Conservation (phyloP, 2,797 vertebrate species). For the Cryptoblepharus egeriae region DNA sequence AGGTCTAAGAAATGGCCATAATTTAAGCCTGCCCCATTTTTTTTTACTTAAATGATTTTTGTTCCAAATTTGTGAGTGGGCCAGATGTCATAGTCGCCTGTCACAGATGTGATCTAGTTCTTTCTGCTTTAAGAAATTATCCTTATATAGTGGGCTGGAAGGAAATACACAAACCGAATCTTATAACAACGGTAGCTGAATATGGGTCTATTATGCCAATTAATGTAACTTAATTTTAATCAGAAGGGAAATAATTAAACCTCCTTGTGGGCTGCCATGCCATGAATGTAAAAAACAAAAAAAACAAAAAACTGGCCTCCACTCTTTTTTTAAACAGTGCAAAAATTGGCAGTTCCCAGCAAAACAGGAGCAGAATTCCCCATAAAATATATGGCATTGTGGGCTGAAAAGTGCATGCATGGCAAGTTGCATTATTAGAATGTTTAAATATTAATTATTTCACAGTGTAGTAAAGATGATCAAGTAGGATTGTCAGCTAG, state of each 20-base stretch:
- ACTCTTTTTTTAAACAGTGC: conserved; percentile 53
- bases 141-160: conserved; percentile 32
- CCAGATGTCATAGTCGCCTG: conserved; percentile 42
- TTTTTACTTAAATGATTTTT: conserved; percentile 48
- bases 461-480: conserved; percentile 98
- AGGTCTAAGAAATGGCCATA: background rate
- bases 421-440: conserved; percentile 98
- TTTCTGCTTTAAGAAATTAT: conserved; percentile 48
- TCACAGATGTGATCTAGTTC: conserved; percentile 57
- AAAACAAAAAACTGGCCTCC: conserved; percentile 55
- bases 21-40: conserved; percentile 29
- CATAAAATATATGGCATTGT: conserved; percentile 96
- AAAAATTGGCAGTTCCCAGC: conserved; percentile 74
- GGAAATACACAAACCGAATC: conserved; percentile 6
- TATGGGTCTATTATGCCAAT: conserved; percentile 63
- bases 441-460: conserved; percentile 99
- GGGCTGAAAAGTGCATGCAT: conserved; percentile 96
- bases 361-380: conserved; percentile 78
- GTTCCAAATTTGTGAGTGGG: conserved; percentile 42
- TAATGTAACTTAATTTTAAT: conserved; percentile 66
- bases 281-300: conserved; percentile 59
- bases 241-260: conserved; percentile 62
- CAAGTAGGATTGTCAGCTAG: conserved; percentile 91
- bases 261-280: conserved; percentile 65
- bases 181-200: conserved; percentile 46